phyloP scores from a whole-genome alignment of 2,888 invertebrate species.

The Scaptomyza reducta region DNA sequence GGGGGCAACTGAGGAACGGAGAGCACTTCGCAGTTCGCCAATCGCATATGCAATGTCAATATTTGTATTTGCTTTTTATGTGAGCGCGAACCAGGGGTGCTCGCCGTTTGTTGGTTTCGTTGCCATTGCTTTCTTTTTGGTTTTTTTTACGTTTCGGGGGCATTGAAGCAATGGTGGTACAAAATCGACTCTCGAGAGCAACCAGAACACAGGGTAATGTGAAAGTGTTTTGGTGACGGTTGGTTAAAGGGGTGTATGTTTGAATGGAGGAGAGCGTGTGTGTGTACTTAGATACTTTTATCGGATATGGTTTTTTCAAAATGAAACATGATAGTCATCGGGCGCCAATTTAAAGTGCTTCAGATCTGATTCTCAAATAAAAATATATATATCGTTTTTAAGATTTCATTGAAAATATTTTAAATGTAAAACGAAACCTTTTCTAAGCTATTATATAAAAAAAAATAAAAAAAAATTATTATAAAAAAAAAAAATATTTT shows the following conservation, averaged over 20 bases:
- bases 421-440: not conserved
- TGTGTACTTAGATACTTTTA: slow-evolving; percentile 17
- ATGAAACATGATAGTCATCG: slow-evolving; percentile 36
- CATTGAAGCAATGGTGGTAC: slow-evolving; percentile 42
- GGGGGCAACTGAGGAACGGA: not conserved
- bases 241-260: not conserved
- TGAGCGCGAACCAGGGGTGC: slow-evolving; percentile 49
- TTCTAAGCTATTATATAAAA: too few species aligned
- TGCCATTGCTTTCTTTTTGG: not conserved
- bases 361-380: not conserved
- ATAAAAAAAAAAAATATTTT: too few species aligned
- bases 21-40: slow-evolving; percentile 44
- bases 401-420: not conserved
- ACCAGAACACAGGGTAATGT: slow-evolving; percentile 33
- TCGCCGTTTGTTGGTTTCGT: slow-evolving; percentile 49
- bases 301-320: slow-evolving; percentile 39
- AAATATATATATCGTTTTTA: not conserved
- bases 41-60: slow-evolving; percentile 78
- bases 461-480: too few species aligned
- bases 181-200: not conserved
- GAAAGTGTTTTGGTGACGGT: slow-evolving; percentile 38
- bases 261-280: not conserved
- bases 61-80: slow-evolving; percentile 78
- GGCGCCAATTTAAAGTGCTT: slow-evolving; percentile 32
- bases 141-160: slow-evolving; percentile 61